Evolutionary conservation across 2,113 vertebrate species (phyloP).

Genomic region (Chaetorhynchus papuensis): DNA sequence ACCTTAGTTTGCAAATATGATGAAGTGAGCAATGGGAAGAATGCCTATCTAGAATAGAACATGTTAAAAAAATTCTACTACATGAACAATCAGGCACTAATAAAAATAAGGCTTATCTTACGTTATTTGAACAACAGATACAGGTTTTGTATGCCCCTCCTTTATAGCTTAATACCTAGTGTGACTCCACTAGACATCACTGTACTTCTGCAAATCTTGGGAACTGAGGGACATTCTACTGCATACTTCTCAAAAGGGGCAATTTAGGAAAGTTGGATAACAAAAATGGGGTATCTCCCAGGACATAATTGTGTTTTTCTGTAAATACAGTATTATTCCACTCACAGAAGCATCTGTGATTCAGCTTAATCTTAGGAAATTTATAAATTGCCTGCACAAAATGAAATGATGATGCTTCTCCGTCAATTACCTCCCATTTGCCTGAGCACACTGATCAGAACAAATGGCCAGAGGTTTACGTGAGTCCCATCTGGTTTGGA

Average conservation of each 20-base stretch:
- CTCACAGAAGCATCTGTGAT: neutral
- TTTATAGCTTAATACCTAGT: neutral
- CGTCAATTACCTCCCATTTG: slow-evolving; percentile 6
- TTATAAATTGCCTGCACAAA: neutral
- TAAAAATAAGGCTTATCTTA: neutral
- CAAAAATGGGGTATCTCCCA: neutral
- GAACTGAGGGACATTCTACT: neutral
- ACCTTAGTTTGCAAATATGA: neutral
- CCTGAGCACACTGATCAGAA: neutral
- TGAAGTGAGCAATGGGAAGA: neutral
- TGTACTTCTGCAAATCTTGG: neutral
- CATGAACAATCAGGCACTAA: neutral
- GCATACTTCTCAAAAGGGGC: neutral
- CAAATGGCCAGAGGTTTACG: slow-evolving; percentile 18
- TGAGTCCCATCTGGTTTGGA: slow-evolving; percentile 20
- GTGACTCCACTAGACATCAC: neutral
- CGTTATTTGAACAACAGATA: neutral
- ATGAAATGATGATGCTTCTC: neutral
- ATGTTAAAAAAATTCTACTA: neutral
- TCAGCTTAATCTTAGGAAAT: neutral
- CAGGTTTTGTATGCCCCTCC: neutral
- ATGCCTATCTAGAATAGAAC: neutral
- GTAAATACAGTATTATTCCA: neutral
- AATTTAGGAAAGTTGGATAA: neutral
- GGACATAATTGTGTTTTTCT: neutral